Base-by-base conservation (phyloP, 2,888 invertebrate genomes). In the Punctoribates punctum region DNA sequence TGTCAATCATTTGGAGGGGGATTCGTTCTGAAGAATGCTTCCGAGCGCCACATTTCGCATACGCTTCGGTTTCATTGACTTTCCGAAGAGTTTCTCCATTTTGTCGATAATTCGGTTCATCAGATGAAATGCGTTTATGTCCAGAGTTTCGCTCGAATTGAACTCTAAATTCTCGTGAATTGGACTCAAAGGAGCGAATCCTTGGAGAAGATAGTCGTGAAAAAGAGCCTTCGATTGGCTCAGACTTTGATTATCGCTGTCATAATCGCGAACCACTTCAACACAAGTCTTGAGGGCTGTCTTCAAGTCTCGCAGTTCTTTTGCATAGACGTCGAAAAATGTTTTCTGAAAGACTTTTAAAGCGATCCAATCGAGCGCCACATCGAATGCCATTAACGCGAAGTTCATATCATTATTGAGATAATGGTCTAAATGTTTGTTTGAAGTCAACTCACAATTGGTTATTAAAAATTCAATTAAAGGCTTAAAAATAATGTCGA, bases 141-240 rank as follows among this genome's bases (percentile, higher is more conserved):
- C 57, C 13, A 20, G 27, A 25, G 46, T 54, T 73, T 67, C 42
- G 23, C 54, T 54, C n/a, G 27, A 27, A 34, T 75, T 29, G 34
- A 77, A 77, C 1, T 8, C 29, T 20, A 78, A 34, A 0, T 29
- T 20, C 13, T 77, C 20, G 48, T 78, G 77, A n/a, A 67, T 51
- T 25, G 23, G 13, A n/a, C 23, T 65, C 29, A 78, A 62, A 0
- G 78, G 77, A 6, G 67, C n/a, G 42, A 77, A 78, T 15, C 77
- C 78, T 23, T 38, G 51, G 6, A 78, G 65, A 25, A 75, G 20
- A n/a, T 72, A 75, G 70, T 78, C 77, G 38, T 78, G 78, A 70
- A 48, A 67, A 9, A 78, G 42, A n/a, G 77, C 77, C 34, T 60
- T 73, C 13, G 29, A 42, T 15, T 15, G 25, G 54, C 15, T 42